A percentile compares a stretch with the other conserved stretches of the same genome.
Evolutionary conservation across 2,113 vertebrate genomes (phyloP).

Genomic region (Eulemur rufifrons): DNA sequence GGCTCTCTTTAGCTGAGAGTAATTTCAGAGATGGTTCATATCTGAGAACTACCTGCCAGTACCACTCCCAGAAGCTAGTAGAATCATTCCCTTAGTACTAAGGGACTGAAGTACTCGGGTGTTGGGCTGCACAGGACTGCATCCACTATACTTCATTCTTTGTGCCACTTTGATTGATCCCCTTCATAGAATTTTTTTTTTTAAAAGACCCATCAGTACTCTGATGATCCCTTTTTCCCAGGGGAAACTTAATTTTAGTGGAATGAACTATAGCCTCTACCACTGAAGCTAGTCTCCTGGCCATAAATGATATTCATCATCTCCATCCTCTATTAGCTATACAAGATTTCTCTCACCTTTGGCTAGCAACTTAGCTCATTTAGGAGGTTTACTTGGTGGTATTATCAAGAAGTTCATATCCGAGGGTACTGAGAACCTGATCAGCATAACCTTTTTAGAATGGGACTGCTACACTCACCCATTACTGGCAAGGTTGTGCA

Average conservation of each 20-base stretch:
- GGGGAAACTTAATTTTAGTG: neutral
- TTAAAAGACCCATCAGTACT: neutral
- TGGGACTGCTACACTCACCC: neutral
- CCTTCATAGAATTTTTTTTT: neutral
- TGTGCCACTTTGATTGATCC: neutral
- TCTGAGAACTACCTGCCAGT: neutral
- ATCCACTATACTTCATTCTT: neutral
- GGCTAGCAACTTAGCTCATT: neutral
- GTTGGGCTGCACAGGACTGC: neutral
- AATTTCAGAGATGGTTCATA: neutral
- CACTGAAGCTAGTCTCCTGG: neutral
- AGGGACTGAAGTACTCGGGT: neutral
- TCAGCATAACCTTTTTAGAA: neutral
- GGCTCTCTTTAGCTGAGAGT: neutral
- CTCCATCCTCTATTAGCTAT: neutral
- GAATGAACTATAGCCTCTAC: neutral
- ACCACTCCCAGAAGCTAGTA: no score
- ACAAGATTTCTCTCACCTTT: neutral
- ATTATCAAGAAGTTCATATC: neutral
- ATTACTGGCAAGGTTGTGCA: neutral
- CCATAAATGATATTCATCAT: neutral
- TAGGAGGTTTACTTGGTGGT: neutral
- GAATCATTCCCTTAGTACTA: neutral
- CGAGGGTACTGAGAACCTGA: neutral
- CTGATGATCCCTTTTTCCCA: neutral